phyloP scores from a whole-genome alignment of 1,140 invertebrate species.

The Nebria ingens region DNA sequence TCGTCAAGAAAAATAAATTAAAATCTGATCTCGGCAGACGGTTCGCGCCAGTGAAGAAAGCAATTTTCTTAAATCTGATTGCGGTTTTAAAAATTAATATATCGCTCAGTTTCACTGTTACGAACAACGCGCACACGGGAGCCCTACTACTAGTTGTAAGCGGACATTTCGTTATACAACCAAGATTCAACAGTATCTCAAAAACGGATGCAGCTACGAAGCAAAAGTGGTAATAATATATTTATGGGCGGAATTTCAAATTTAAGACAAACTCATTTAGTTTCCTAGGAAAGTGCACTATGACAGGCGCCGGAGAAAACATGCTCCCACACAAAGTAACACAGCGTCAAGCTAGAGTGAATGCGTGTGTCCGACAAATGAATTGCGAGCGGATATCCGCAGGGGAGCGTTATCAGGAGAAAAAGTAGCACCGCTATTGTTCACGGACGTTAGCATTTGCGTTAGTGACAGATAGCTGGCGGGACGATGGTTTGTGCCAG shows the following conservation, averaged over 20 bases:
- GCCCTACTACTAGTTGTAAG: too few species aligned
- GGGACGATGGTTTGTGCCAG: too few species aligned
- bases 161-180: too few species aligned
- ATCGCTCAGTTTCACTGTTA: slow-evolving; percentile 3
- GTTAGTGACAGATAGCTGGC: too few species aligned
- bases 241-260: neutral
- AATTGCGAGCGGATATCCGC: neutral
- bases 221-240: neutral
- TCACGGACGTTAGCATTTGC: too few species aligned
- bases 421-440: neutral
- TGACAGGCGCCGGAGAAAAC: too few species aligned
- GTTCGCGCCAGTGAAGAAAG: slow-evolving; percentile 7
- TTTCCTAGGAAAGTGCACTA: too few species aligned
- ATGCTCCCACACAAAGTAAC: too few species aligned
- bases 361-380: neutral
- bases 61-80: slow-evolving; percentile 9
- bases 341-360: neutral
- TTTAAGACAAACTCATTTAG: neutral
- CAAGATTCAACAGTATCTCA: too few species aligned
- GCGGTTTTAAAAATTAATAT: slow-evolving; percentile 6
- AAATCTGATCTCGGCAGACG: neutral
- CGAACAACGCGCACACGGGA: neutral
- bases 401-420: neutral
- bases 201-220: too few species aligned
- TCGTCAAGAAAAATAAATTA: slow-evolving; percentile 1